A percentile compares a stretch with the other conserved stretches of the same genome.
These are phyloP conservation scores for Ctena decussata DNA, from an alignment of 2,888 invertebrate genomes.

Conservation along the genomic window DNA sequence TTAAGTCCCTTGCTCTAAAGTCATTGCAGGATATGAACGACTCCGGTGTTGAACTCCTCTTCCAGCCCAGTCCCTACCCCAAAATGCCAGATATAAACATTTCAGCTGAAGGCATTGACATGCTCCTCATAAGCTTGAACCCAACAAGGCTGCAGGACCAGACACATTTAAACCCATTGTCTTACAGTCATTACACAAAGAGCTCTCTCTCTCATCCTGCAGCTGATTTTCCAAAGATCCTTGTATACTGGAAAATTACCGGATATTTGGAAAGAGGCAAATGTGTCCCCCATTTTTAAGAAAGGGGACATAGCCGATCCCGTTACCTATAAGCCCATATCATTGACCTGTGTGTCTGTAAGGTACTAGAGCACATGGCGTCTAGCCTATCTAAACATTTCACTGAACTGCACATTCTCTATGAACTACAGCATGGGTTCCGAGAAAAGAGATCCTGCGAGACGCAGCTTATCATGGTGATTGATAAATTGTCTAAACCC, in stretches of 20 bases:
- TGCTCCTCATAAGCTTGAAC: background rate
- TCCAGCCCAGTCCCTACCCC: background rate
- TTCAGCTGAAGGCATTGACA: background rate
- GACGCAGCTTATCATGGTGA: background rate
- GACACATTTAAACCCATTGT: background rate
- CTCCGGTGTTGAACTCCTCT: background rate
- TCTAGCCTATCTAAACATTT: background rate
- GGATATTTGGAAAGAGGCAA: background rate
- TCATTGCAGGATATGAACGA: background rate
- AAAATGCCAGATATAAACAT: background rate
- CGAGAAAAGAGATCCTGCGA: background rate
- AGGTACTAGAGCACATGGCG: background rate
- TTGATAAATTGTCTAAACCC: background rate
- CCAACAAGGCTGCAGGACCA: background rate
- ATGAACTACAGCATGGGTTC: background rate
- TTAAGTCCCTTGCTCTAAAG: background rate
- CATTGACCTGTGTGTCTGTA: background rate
- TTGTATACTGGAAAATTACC: background rate
- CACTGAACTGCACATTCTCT: background rate
- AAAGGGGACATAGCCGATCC: background rate
- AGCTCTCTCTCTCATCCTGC: background rate
- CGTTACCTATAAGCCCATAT: background rate
- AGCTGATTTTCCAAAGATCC: background rate
- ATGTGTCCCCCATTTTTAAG: background rate
- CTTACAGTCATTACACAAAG: background rate